Percentiles rank a stretch among this genome's conserved stretches.
Evolutionary conservation across 2,888 invertebrate genomes (phyloP).

Genomic region (Corythucha ciliata): DNA sequence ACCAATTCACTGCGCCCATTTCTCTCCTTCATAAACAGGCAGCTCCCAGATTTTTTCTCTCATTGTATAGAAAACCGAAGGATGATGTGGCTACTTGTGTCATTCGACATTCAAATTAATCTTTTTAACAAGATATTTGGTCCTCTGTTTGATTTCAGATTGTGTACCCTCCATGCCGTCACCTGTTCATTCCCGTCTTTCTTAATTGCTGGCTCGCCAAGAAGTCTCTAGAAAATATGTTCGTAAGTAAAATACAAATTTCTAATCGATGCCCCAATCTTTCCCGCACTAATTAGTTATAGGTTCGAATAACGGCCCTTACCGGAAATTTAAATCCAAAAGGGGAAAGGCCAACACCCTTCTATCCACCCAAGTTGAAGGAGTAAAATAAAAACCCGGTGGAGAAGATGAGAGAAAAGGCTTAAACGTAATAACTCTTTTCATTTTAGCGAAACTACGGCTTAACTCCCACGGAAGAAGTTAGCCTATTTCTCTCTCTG

Average conservation of each 20-base stretch:
- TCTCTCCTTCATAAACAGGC: too few relatives aligned
- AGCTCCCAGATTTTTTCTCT: neutral
- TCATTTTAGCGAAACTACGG: neutral
- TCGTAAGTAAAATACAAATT: slow-evolving; percentile 66
- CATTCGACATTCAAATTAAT: too few relatives aligned
- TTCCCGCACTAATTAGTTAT: slow-evolving; percentile 14
- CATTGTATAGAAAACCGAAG: too few relatives aligned
- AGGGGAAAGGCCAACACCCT: too few relatives aligned
- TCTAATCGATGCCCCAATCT: neutral
- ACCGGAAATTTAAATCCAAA: too few relatives aligned
- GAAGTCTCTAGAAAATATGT: slow-evolving; percentile 94
- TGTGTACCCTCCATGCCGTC: slow-evolving; percentile 76
- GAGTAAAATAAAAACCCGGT: too few relatives aligned
- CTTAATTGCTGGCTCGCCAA: slow-evolving; percentile 98
- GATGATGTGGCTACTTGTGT: too few relatives aligned
- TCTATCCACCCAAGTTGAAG: too few relatives aligned
- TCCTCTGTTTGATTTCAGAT: slow-evolving; percentile 58
- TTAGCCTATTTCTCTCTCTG: neutral
- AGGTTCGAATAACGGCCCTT: slow-evolving; percentile 1
- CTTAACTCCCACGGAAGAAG: neutral
- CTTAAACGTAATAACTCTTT: neutral
- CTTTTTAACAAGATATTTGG: neutral
- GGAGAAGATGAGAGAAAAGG: neutral
- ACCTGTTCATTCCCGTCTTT: slow-evolving; percentile 94
- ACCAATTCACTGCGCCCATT: too few relatives aligned